phyloP scores from a whole-genome alignment of 2,888 invertebrate genomes.

The Ceraclea dissimilis region DNA sequence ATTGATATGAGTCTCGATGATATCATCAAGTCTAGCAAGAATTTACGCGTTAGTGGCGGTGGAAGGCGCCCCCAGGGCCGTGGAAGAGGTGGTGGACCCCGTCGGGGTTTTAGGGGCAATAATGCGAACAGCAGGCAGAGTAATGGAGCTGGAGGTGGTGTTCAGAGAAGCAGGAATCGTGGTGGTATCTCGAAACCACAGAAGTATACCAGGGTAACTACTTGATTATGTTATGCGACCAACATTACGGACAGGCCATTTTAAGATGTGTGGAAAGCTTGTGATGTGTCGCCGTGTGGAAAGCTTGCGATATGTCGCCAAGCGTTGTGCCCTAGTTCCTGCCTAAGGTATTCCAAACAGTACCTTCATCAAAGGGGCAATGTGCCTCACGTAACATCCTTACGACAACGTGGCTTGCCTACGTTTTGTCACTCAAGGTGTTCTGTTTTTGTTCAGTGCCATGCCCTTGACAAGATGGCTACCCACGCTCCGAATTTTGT shows the following conservation, averaged over 20 bases:
- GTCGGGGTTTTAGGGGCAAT: slow-evolving; percentile 38
- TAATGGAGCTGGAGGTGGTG: slow-evolving; percentile 46
- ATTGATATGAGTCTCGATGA: slow-evolving; percentile 97
- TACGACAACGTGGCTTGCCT: no score
- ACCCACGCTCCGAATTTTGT: background rate
- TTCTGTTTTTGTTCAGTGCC: background rate
- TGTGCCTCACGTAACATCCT: no score
- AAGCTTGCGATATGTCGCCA: no score
- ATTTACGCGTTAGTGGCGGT: slow-evolving; percentile 54
- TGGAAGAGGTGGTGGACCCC: slow-evolving; percentile 42
- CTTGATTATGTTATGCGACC: background rate
- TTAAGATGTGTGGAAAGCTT: slow-evolving; percentile 35
- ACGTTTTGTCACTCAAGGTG: no score
- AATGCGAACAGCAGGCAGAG: slow-evolving; percentile 35
- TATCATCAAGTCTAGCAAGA: slow-evolving; percentile 82
- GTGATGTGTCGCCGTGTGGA: slow-evolving; percentile 25
- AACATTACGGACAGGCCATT: background rate
- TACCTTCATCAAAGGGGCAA: no score
- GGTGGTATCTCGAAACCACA: slow-evolving; percentile 59
- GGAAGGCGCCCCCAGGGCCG: slow-evolving; percentile 44
- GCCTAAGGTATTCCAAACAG: no score
- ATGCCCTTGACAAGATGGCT: background rate
- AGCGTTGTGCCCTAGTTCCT: no score
- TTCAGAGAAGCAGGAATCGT: slow-evolving; percentile 65
- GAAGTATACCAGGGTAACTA: slow-evolving; percentile 61